Conservation (phyloP, 1,140 invertebrate species). For the Cheumatopsyche charites region DNA sequence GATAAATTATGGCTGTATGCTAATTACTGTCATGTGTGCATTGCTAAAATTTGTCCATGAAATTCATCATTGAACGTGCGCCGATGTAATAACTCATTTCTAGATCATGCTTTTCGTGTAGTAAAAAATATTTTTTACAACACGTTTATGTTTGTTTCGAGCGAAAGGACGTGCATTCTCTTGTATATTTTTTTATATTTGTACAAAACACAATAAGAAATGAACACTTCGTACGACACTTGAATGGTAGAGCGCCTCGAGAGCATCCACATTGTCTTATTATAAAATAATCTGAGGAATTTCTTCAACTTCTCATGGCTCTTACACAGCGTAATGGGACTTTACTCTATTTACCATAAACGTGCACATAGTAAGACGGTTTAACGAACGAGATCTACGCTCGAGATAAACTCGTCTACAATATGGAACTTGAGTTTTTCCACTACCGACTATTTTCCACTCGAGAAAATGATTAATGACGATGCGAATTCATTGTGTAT, state of each 20-base stretch:
- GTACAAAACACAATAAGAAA: background rate
- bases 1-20: background rate
- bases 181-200: background rate
- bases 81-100: too few species aligned
- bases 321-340: slow-evolving; percentile 1
- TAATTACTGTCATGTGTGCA: too few species aligned
- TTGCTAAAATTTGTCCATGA: too few species aligned
- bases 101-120: too few species aligned
- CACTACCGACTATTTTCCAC: background rate
- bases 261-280: background rate
- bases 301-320: background rate
- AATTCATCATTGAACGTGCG: too few species aligned
- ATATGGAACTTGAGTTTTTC: background rate
- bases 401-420: slow-evolving; percentile 3
- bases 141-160: background rate
- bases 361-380: background rate
- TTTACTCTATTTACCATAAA: slow-evolving; percentile 13
- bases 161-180: background rate
- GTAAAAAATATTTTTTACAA: too few species aligned
- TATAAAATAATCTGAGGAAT: slow-evolving; percentile 5
- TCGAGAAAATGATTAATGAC: slow-evolving; percentile 6
- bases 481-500: background rate
- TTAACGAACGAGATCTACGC: slow-evolving; percentile 4
- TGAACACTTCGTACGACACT: background rate
- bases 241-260: background rate